A percentile compares a stretch with the other conserved stretches of the same genome.
These are phyloP conservation scores for Rhombomys opimus DNA, from an alignment of 2,113 vertebrate species.

Conservation along the genomic window DNA sequence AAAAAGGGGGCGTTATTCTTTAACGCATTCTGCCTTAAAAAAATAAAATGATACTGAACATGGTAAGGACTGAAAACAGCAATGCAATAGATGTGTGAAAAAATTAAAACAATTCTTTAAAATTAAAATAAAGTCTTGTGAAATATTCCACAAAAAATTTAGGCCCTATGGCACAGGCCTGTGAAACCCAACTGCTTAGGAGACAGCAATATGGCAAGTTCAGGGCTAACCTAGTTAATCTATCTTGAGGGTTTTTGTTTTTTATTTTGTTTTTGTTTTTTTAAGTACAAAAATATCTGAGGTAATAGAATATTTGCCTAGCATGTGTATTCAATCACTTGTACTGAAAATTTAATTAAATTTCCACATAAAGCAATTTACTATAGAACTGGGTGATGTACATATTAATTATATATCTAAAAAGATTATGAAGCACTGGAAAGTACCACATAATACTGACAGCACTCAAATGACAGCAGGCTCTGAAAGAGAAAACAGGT, in stretches of 20 bases:
- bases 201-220: background rate
- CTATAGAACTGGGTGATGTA: background rate
- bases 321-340: background rate
- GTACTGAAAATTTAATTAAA: background rate
- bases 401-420: background rate
- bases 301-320: background rate
- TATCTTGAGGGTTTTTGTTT: background rate
- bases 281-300: background rate
- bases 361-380: background rate
- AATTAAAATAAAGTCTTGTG: slow-evolving; percentile 35
- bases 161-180: background rate
- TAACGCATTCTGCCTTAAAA: background rate
- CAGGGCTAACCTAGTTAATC: background rate
- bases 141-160: background rate
- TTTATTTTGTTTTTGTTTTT: background rate
- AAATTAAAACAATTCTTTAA: background rate
- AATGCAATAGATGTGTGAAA: background rate
- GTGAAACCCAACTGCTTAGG: background rate
- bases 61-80: background rate
- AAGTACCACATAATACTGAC: background rate
- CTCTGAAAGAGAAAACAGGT: background rate
- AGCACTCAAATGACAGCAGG: background rate
- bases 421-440: background rate
- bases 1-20: background rate
- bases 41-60: slow-evolving; percentile 42